Evolutionary conservation across 2,888 invertebrate species (phyloP).

Genomic region (Drosophila tanythrix): DNA sequence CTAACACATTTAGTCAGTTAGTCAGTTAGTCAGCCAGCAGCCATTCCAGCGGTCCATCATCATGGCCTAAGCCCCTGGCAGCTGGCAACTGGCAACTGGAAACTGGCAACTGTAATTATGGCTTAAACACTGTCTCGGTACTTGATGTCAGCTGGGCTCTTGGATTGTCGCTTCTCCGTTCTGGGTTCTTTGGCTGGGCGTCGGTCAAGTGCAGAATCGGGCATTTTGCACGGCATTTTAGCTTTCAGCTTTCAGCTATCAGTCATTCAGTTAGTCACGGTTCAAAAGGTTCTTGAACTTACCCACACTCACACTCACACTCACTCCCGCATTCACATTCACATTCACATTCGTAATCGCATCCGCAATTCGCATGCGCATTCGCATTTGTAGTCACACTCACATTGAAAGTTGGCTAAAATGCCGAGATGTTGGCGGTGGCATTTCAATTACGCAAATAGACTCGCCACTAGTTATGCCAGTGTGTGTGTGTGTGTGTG

Average conservation of each 20-base stretch:
- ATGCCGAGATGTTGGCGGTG: conserved; percentile 63
- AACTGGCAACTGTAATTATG: conserved; percentile 63
- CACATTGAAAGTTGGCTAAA: conserved; percentile 38
- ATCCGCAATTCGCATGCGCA: conserved; percentile 16
- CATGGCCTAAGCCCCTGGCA: conserved; percentile 18
- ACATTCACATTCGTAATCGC: conserved; percentile 20
- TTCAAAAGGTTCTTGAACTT: conserved; percentile 72
- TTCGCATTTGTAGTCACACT: conserved; percentile 28
- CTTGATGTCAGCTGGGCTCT: conserved; percentile 53
- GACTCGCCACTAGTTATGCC: conserved; percentile 27
- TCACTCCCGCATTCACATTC: conserved; percentile 34
- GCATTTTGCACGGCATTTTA: conserved; percentile 65
- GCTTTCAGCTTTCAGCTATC: conserved; percentile 71
- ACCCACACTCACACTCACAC: conserved; percentile 17
- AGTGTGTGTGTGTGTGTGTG: conserved; percentile 14
- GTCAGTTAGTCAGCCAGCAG: conserved; percentile 6
- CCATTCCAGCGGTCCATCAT: conserved; percentile 2
- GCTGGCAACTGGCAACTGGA: conserved; percentile 23
- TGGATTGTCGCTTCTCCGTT: conserved; percentile 2
- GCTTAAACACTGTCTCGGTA: conserved; percentile 37
- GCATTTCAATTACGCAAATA: conserved; percentile 75
- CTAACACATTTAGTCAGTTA: conserved; percentile 51
- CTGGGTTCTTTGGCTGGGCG: conserved; percentile 39
- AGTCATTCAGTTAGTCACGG: conserved; percentile 79
- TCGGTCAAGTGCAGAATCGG: conserved; percentile 75